phyloP scores from a whole-genome alignment of 2,888 invertebrate genomes.

The Cheiracanthium punctorium region DNA sequence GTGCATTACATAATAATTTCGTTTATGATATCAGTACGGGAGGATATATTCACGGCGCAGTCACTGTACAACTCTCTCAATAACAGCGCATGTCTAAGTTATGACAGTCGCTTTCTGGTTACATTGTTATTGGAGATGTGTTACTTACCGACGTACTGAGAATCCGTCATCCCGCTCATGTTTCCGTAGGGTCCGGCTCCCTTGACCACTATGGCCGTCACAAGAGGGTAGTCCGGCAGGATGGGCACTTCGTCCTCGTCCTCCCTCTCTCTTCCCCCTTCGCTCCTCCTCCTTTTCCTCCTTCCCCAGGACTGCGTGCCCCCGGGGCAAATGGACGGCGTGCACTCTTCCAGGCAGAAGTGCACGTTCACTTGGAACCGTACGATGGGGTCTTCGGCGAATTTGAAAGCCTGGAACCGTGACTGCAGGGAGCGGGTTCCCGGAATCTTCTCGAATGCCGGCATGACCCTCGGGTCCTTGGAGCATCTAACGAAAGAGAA shows the following conservation, averaged over 20 bases:
- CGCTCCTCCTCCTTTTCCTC: conserved; percentile 73
- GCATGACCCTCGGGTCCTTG: conserved; percentile 79
- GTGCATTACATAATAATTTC: too few species aligned
- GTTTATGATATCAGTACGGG: too few species aligned
- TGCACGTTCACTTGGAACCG: conserved; percentile 88
- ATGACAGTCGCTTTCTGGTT: too few species aligned
- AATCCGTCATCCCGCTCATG: conserved; percentile 38
- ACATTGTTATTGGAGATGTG: too few species aligned
- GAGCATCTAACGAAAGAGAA: too few species aligned
- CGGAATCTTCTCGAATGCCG: conserved; percentile 72
- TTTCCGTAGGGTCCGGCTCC: conserved; percentile 65
- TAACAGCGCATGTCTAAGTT: too few species aligned
- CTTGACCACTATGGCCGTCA: conserved; percentile 73
- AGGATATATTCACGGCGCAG: too few species aligned
- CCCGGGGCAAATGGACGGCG: conserved; percentile 78
- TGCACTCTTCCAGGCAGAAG: conserved; percentile 85
- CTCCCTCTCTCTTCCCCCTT: not conserved
- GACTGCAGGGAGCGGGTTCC: conserved; percentile 74
- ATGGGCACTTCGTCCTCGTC: conserved; percentile 31
- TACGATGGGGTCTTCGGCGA: conserved; percentile 88
- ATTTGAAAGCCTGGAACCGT: conserved; percentile 89
- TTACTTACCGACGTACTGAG: conserved; percentile 48
- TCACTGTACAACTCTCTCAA: too few species aligned
- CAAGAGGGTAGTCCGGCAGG: conserved; percentile 72
- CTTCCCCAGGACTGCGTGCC: conserved; percentile 75